Evolutionary conservation across 1,140 invertebrate species (phyloP), one percentile per base, ranked within the genome.

Genomic region (Ptiloglossa arizonensis): DNA sequence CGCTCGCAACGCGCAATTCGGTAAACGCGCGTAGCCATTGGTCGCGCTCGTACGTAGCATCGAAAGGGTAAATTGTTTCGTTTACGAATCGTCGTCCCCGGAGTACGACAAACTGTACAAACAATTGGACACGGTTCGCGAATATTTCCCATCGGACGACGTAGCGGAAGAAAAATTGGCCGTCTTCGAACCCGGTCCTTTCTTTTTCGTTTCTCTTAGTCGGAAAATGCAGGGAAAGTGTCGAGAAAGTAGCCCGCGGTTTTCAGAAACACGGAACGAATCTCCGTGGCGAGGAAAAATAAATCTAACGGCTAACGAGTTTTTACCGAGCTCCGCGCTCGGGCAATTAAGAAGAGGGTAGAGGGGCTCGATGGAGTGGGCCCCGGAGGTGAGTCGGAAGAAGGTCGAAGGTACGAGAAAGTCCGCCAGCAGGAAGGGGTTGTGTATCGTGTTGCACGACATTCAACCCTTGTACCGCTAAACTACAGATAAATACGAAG

Each of bases 241-340:
- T 57, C 35, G 59, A 81, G 56, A 71, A 66, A 52, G 52, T 46
- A 73, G 44, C 62, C 60, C 56, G 54, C 66, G 82, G 64, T 83
- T 85, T 83, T 71, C 57, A 63, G 50, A 54, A n/a, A 80, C 64
- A 32, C 52, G 81, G 76, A 60, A 76, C 48, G 68, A 85, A 82
- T 86, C 48, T 70, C 60, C 78, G 75, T 81, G 79, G 74, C 76
- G 80, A 83, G 75, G 71, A 79, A 85, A 90, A 89, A 90, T 90
- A 91, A 91, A 91, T 90, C 86, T 83, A 85, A 76, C 86, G 90
- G 84, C 82, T 92, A 91, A 91, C 87, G 89, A 91, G 90, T 91
- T 92, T 92, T 92, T 90, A 91, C 84, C 76, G 74, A 82, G 87
- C 74, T 69, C 84, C 78, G 82, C 70, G 69, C 68, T 83, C 76